Conservation (phyloP, 2,888 invertebrate species). For the Liodrosophila aerea region DNA sequence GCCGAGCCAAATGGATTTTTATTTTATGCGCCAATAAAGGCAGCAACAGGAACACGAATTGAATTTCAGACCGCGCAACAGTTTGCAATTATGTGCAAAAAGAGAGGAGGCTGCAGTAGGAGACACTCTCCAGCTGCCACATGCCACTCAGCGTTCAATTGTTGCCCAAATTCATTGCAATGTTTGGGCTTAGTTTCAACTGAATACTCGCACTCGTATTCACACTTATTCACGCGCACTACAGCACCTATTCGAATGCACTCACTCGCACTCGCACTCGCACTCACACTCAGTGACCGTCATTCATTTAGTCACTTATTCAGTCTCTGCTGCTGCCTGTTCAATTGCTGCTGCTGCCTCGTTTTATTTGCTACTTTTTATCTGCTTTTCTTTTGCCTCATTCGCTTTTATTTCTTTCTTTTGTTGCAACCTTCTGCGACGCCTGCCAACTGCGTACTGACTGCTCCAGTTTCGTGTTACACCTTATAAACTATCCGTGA, state of each 20-base stretch:
- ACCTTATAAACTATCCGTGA: slow-evolving; percentile 66
- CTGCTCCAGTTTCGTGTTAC: slow-evolving; percentile 71
- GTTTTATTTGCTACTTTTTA: slow-evolving; percentile 11
- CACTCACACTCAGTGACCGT: slow-evolving; percentile 24
- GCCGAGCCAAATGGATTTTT: slow-evolving; percentile 51
- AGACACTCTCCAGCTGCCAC: slow-evolving; percentile 14
- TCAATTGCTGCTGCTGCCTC: slow-evolving; percentile 18
- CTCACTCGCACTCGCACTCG: no score
- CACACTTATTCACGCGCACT: slow-evolving; percentile 44
- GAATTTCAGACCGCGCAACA: slow-evolving; percentile 66
- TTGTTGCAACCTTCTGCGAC: slow-evolving; percentile 70
- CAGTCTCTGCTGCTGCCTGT: slow-evolving; percentile 1
- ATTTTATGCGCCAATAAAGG: slow-evolving; percentile 55
- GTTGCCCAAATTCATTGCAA: slow-evolving; percentile 30
- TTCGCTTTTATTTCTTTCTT: no score
- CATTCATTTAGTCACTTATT: slow-evolving; percentile 37
- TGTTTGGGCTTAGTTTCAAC: slow-evolving; percentile 32
- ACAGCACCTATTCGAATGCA: slow-evolving; percentile 10
- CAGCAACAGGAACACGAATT: slow-evolving; percentile 36
- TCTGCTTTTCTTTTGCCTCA: slow-evolving; percentile 31
- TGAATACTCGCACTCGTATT: slow-evolving; percentile 19
- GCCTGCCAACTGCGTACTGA: slow-evolving; percentile 80
- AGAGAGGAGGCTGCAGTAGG: slow-evolving; percentile 31
- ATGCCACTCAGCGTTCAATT: slow-evolving; percentile 60
- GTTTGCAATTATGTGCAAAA: slow-evolving; percentile 72